These are phyloP conservation scores for Didymodactylos carnosus DNA, from an alignment of 2,888 invertebrate genomes.

Conservation along the genomic window DNA sequence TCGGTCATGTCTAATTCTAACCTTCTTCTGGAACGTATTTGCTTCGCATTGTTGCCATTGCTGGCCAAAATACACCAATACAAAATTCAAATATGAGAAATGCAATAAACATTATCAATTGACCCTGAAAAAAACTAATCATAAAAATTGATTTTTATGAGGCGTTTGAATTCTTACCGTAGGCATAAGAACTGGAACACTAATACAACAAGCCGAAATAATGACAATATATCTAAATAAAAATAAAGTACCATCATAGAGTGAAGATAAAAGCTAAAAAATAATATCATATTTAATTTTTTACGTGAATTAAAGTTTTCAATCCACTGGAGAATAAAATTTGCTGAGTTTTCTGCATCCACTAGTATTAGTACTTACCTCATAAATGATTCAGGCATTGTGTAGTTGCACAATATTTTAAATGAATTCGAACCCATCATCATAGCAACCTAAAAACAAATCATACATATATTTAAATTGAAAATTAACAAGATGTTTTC, in stretches of 20 bases:
- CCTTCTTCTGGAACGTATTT: slow-evolving; percentile 37
- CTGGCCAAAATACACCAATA: slow-evolving; percentile 39
- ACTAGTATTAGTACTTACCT: slow-evolving; percentile 20
- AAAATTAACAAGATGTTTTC: slow-evolving; percentile 14
- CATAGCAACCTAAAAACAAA: slow-evolving; percentile 28
- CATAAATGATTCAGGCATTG: slow-evolving; percentile 34
- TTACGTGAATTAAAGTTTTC: too few species aligned
- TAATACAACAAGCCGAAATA: slow-evolving; percentile 29
- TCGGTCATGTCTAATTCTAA: slow-evolving; percentile 17
- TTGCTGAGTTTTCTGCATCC: background rate
- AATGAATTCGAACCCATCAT: slow-evolving; percentile 38
- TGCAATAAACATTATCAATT: slow-evolving; percentile 30
- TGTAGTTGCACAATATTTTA: slow-evolving; percentile 28
- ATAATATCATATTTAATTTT: too few species aligned
- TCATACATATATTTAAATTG: background rate
- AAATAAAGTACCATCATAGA: slow-evolving; percentile 2
- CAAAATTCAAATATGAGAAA: slow-evolving; percentile 38
- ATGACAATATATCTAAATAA: slow-evolving; percentile 30
- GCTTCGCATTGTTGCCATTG: slow-evolving; percentile 36
- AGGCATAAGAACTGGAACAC: slow-evolving; percentile 34
- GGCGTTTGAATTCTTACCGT: too few species aligned
- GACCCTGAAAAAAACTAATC: slow-evolving; percentile 22
- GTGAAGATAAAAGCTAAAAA: too few species aligned
- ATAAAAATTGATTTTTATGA: background rate
- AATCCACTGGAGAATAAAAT: slow-evolving; percentile 1